These are phyloP conservation scores for Petaurus breviceps DNA, from an alignment of 2,113 vertebrate species.

Conservation along the genomic window DNA sequence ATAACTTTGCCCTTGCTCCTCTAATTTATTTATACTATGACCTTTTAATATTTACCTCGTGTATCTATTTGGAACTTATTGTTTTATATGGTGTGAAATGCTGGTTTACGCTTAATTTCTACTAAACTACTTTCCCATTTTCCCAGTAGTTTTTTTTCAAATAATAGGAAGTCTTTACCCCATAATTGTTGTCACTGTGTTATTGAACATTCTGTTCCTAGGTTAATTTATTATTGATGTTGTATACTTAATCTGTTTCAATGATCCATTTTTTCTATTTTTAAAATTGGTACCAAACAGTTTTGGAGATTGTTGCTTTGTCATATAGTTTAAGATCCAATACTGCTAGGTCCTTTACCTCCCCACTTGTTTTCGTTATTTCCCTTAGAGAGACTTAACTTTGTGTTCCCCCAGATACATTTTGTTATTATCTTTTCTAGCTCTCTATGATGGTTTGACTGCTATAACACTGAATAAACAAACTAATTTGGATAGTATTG, in stretches of 20 bases:
- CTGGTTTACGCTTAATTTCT: neutral
- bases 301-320: neutral
- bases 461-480: neutral
- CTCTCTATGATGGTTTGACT: neutral
- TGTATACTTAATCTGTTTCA: neutral
- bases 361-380: neutral
- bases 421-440: neutral
- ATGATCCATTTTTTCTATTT: neutral
- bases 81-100: neutral
- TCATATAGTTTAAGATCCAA: neutral
- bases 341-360: neutral
- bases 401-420: neutral
- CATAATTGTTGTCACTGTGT: neutral
- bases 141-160: neutral
- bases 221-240: neutral
- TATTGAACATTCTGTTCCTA: neutral
- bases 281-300: neutral
- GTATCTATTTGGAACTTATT: neutral
- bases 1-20: neutral
- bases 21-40: neutral
- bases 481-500: neutral
- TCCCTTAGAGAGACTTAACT: neutral
- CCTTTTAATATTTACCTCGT: neutral
- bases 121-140: neutral
- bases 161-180: neutral